Conservation (phyloP, 1,140 invertebrate genomes). For the Oreohelix idahoensis region DNA sequence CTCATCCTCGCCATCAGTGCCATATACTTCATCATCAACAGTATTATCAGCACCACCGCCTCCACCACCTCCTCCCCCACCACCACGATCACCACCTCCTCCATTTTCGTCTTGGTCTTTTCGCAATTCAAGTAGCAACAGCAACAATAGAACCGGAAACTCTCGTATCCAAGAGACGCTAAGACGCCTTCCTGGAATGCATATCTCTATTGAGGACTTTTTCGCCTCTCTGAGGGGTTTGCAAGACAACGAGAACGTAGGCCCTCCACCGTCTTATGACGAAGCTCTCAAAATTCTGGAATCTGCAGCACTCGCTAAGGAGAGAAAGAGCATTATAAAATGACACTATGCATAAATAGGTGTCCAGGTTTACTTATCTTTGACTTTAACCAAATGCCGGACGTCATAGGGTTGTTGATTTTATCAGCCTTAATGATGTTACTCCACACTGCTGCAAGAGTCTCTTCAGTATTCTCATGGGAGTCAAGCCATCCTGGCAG, state of each 20-base stretch:
- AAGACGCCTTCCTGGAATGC: conserved; percentile 24
- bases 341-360: too few species aligned
- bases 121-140: neutral
- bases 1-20: neutral
- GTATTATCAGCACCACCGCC: neutral
- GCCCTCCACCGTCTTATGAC: conserved; percentile 26
- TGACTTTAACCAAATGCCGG: too few species aligned
- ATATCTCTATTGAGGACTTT: conserved; percentile 27
- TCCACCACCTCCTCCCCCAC: neutral
- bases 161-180: neutral
- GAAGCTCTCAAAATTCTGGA: conserved; percentile 33
- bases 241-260: conserved; percentile 9
- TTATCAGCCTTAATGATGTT: too few species aligned
- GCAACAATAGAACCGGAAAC: neutral
- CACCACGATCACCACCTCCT: conserved; percentile 12
- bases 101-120: conserved; percentile 12
- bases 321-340: neutral
- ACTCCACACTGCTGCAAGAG: too few species aligned
- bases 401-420: too few species aligned
- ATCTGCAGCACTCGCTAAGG: neutral
- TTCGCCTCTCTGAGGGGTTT: neutral
- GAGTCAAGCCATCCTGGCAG: too few species aligned
- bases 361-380: too few species aligned
- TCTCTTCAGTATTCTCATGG: too few species aligned
- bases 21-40: neutral